phyloP scores from a whole-genome alignment of 2,888 invertebrate genomes.

The Alcis repandata region DNA sequence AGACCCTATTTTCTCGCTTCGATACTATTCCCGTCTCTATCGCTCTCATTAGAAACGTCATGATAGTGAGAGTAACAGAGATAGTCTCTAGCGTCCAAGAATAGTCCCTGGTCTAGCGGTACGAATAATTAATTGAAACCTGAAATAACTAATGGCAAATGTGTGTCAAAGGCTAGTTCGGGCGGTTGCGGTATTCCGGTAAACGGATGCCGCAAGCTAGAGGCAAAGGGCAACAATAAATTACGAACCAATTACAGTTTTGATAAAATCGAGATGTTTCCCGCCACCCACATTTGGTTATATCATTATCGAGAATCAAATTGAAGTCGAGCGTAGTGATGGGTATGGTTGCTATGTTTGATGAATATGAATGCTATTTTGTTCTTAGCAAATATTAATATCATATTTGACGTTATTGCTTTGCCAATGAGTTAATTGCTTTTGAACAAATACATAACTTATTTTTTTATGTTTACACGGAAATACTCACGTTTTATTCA shows the following conservation, averaged over 20 bases:
- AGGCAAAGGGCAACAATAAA: slow-evolving; percentile 25
- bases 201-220: slow-evolving; percentile 10
- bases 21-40: too few species aligned
- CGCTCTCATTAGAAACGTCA: too few species aligned
- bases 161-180: slow-evolving; percentile 9
- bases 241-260: slow-evolving; percentile 32
- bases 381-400: not conserved
- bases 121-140: slow-evolving; percentile 1
- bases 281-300: slow-evolving; percentile 34
- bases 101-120: too few species aligned
- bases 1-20: too few species aligned
- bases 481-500: too few species aligned
- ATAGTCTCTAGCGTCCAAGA: too few species aligned
- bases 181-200: slow-evolving; percentile 14
- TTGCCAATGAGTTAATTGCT: not conserved
- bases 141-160: slow-evolving; percentile 1
- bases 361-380: not conserved
- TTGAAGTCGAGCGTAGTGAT: slow-evolving; percentile 18
- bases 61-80: too few species aligned
- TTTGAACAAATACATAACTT: not conserved
- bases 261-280: slow-evolving; percentile 33
- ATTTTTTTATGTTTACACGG: too few species aligned
- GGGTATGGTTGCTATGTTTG: not conserved
- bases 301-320: slow-evolving; percentile 33
- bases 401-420: not conserved